phyloP scores from a whole-genome alignment of 2,888 invertebrate species.

The Xylocampa areola region DNA sequence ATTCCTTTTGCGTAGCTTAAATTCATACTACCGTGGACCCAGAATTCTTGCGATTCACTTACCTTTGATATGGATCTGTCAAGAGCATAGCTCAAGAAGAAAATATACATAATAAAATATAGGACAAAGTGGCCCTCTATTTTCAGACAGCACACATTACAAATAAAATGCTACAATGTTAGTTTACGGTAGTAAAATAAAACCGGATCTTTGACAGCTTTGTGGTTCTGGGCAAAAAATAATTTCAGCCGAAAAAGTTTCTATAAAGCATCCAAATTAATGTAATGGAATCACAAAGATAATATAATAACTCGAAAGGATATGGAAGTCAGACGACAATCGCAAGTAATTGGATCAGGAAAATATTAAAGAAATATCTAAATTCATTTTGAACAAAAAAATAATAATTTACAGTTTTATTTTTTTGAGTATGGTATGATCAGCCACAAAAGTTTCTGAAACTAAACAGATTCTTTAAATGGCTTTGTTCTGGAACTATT shows the following conservation, averaged over 20 bases:
- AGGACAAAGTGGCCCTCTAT: neutral
- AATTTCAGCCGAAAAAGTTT: too few relatives aligned
- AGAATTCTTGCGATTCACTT: constrained; percentile 10
- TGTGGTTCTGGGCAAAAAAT: neutral
- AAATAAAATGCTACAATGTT: neutral
- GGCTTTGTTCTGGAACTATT: too few relatives aligned
- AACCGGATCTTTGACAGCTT: too few relatives aligned
- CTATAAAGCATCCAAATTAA: too few relatives aligned
- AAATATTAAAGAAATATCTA: neutral
- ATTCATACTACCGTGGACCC: constrained; percentile 4
- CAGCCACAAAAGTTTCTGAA: too few relatives aligned
- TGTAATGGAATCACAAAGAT: too few relatives aligned
- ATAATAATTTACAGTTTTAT: too few relatives aligned
- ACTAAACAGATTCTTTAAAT: too few relatives aligned
- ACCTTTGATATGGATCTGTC: neutral
- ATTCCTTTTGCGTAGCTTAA: constrained; percentile 14
- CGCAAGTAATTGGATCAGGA: neutral
- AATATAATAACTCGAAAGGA: too few relatives aligned
- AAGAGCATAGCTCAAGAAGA: constrained; percentile 1
- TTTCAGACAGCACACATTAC: neutral
- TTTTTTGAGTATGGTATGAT: too few relatives aligned
- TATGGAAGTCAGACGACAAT: neutral
- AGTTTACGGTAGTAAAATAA: neutral
- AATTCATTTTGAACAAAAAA: too few relatives aligned
- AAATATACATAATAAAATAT: neutral